Conservation (phyloP, 37 sponge, comb jelly and placozoan species). For the Haliclona indistincta region DNA sequence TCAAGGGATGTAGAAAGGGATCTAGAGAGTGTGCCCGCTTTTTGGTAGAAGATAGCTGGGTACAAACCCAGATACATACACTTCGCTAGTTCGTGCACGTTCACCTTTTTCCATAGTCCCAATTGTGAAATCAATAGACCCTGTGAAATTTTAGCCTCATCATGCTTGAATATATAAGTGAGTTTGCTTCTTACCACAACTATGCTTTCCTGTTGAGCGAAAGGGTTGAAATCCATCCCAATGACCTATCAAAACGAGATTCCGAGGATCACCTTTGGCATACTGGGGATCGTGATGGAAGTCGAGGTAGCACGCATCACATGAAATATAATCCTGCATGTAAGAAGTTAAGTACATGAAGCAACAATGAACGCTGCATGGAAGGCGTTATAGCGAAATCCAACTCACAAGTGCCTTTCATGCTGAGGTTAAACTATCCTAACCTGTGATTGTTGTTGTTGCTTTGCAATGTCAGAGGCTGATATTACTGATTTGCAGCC, state of each 20-base stretch:
- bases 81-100: conserved; percentile 20
- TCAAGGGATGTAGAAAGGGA: conserved; percentile 22
- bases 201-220: conserved; percentile 16
- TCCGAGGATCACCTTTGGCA: conserved; percentile 31
- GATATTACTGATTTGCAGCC: background rate
- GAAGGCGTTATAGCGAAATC: background rate
- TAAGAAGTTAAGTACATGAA: no score
- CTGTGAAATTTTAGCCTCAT: background rate
- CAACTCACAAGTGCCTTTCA: background rate
- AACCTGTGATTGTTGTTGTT: background rate
- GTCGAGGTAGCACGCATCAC: conserved; percentile 2
- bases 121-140: conserved; percentile 31
- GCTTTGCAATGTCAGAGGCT: background rate
- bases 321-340: conserved; percentile 1
- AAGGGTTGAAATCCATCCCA: conserved; percentile 46
- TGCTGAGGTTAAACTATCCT: background rate
- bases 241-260: conserved; percentile 38
- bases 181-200: conserved; percentile 11
- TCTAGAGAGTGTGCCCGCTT: conserved; percentile 4
- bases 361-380: no score
- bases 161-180: background rate
- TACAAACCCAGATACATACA: conserved; percentile 47
- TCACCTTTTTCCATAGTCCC: conserved; percentile 34
- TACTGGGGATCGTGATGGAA: conserved; percentile 10
- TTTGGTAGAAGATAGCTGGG: conserved; percentile 28